Conservation (phyloP, 1,140 invertebrate species). For the Diorhabda elongata region DNA sequence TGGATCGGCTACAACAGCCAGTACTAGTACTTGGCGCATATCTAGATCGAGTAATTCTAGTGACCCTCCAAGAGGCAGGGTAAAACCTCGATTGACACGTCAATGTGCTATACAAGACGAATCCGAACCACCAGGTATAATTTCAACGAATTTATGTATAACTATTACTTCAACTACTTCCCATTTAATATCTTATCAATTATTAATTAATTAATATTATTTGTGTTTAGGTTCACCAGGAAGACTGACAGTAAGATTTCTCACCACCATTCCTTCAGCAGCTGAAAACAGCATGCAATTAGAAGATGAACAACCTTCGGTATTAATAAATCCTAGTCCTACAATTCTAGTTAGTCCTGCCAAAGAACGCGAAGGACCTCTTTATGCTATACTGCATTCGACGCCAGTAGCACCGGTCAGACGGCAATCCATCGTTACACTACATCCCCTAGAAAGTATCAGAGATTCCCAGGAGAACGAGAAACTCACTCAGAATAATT, state of each 20-base stretch:
- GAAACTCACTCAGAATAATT: conserved; percentile 8
- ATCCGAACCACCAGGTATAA: conserved; percentile 55
- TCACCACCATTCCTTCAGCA: conserved; percentile 77
- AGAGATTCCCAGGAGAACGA: background rate
- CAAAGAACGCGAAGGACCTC: conserved; percentile 40
- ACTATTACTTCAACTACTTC: background rate
- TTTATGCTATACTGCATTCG: conserved; percentile 43
- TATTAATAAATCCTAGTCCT: conserved; percentile 16
- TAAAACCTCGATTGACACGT: conserved; percentile 67
- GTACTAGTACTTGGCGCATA: conserved; percentile 79
- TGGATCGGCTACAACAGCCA: conserved; percentile 77
- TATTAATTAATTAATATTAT: background rate
- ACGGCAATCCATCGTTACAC: conserved; percentile 43
- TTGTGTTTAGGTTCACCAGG: conserved; percentile 12
- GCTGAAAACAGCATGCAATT: conserved; percentile 72
- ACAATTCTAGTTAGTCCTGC: conserved; percentile 40
- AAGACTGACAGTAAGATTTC: conserved; percentile 54
- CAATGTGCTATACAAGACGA: conserved; percentile 70
- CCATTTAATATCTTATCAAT: too few species aligned
- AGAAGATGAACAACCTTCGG: conserved; percentile 51
- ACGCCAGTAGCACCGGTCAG: conserved; percentile 28
- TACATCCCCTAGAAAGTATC: conserved; percentile 38
- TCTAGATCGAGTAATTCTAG: conserved; percentile 70
- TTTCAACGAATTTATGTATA: background rate
- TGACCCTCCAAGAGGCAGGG: conserved; percentile 42